Conservation (phyloP, 92 coral and sea anemone species). For the Phymanthus crucifer region DNA sequence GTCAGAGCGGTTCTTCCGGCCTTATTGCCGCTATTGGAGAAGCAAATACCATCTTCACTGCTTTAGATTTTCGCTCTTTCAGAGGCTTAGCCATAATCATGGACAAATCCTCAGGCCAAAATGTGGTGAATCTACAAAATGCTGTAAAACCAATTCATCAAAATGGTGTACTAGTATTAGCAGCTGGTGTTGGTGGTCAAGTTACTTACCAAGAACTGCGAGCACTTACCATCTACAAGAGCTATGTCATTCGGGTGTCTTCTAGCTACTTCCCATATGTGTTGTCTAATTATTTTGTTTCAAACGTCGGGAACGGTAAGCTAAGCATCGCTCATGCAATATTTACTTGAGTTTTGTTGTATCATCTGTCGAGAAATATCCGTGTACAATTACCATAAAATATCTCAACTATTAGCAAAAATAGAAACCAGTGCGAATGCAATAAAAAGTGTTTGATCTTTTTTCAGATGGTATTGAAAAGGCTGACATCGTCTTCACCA, state of each 20-base stretch:
- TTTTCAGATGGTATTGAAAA: conserved; percentile 11
- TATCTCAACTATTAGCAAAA: no score
- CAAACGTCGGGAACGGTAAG: conserved; percentile 24
- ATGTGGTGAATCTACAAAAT: conserved; percentile 14
- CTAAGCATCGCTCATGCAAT: no score
- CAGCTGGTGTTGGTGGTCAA: conserved; percentile 30
- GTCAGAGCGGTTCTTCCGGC: conserved; percentile 12
- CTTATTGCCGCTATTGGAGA: conserved; percentile 10
- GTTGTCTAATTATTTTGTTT: conserved; percentile 16
- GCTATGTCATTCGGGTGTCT: conserved; percentile 11
- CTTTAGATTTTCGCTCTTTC: background rate
- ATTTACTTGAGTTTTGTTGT: no score
- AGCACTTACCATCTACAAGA: conserved; percentile 27
- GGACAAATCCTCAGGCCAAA: conserved; percentile 29
- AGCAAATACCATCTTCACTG: background rate
- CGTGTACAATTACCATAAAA: background rate
- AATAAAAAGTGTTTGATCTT: no score
- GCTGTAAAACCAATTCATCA: conserved; percentile 32
- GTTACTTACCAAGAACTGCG: conserved; percentile 17
- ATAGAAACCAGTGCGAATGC: no score
- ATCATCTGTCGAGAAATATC: background rate
- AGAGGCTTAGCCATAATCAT: conserved; percentile 33
- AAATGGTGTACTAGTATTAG: conserved; percentile 23
- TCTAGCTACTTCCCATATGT: background rate
- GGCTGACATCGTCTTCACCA: conserved; percentile 35